Percentiles rank a stretch among this genome's conserved stretches.
phyloP scores from a whole-genome alignment of 2,113 vertebrate genomes.

The Sphyrna mokarran region DNA sequence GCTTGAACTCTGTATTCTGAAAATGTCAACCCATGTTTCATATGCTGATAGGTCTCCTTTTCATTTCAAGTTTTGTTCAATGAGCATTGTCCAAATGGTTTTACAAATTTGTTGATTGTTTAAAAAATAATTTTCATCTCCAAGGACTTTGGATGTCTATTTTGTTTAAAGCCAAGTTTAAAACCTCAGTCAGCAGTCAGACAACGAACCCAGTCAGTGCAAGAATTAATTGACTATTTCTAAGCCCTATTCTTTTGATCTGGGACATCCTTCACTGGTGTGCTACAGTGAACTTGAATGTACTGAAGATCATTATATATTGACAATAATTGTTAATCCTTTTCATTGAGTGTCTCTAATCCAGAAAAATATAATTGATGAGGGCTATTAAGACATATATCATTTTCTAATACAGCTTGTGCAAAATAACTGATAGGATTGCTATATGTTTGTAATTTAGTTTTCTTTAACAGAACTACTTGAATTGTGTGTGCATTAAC shows the following conservation, averaged over 20 bases:
- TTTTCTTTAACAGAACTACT: background rate
- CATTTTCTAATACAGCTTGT: background rate
- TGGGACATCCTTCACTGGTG: background rate
- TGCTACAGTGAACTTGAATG: background rate
- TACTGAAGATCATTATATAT: background rate
- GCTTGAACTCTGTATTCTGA: background rate
- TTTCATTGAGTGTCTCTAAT: background rate
- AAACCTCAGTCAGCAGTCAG: background rate
- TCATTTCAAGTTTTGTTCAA: background rate
- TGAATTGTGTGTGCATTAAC: background rate
- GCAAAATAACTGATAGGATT: background rate
- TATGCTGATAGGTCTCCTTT: background rate
- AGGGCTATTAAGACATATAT: background rate
- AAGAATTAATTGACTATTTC: background rate
- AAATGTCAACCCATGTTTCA: background rate
- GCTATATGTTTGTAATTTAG: background rate
- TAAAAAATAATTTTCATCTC: background rate
- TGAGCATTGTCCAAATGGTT: background rate
- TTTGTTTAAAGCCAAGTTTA: background rate
- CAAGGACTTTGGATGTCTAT: background rate
- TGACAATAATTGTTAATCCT: background rate
- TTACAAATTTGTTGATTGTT: background rate
- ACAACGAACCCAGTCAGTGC: background rate
- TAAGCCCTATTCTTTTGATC: background rate
- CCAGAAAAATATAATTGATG: background rate